phyloP scores from a whole-genome alignment of 1,140 invertebrate species.

The Paraescarpia echinospica region DNA sequence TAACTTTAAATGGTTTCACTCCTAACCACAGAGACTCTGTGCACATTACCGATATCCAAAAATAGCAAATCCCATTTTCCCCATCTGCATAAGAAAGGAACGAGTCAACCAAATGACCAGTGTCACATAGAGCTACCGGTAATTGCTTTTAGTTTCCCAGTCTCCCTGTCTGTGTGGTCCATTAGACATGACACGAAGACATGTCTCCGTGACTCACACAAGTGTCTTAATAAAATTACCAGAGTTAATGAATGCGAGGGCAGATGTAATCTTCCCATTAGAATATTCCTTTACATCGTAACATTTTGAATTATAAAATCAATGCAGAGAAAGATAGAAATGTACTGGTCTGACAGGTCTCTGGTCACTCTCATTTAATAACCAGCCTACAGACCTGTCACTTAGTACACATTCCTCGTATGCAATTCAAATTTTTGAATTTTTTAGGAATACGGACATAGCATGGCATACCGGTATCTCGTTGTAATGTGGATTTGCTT shows the following conservation, averaged over 20 bases:
- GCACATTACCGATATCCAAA: neutral
- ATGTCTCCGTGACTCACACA: neutral
- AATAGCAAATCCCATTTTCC: neutral
- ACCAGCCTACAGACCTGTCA: neutral
- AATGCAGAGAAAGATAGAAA: neutral
- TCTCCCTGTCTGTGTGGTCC: neutral
- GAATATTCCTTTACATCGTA: neutral
- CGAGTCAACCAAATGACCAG: neutral
- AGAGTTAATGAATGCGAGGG: neutral
- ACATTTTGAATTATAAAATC: neutral
- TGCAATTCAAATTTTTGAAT: neutral
- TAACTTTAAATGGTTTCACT: neutral
- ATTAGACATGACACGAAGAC: neutral
- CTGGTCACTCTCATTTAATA: neutral
- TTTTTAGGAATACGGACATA: no score
- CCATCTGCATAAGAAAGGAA: neutral
- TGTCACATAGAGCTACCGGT: neutral
- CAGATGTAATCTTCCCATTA: conserved; percentile 1
- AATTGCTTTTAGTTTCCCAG: neutral
- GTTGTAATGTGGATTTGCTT: no score
- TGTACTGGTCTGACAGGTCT: neutral
- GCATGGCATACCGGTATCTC: no score
- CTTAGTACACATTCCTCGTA: neutral
- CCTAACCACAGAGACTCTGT: neutral
- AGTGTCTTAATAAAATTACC: neutral